Base-by-base conservation (phyloP, 2,797 vertebrate species). In the Neosilurus mollespiculum region DNA sequence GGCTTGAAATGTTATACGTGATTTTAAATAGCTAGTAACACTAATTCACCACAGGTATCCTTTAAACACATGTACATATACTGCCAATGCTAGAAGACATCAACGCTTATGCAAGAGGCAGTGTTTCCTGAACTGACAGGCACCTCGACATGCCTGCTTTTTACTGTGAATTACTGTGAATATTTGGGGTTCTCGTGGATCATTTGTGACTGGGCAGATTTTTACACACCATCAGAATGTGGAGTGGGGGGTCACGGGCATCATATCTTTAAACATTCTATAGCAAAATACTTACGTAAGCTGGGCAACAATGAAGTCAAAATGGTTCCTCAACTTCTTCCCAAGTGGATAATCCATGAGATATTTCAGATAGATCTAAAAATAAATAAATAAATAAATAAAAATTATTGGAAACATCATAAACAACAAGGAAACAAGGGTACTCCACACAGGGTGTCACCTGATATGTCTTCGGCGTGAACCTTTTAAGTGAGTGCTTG, bases 331-430 rank as follows among this genome's bases (percentile, higher is more conserved):
- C 88, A 99, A 90, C 90, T 96, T 97, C 79, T 93, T 96, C 49
- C 97, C 98, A 86, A 99, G 94, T 0, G 98, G 98, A 90, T 99
- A 99, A 89, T 99, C 98, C 91, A 99, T 92, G 89, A 99, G 93
- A 61, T 99, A 99, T 88, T 97, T 99, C 82, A 98, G 89, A 86
- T 97, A 99, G 89, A 99, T 97, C 98, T 99, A 9, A 34, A 24
- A 54, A 61, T 14, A 34, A 24, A 26, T 22, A 78, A 59, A 3
- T 20, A 2, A 16, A 34, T 26, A 3, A 78, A 16, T 43, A 43
- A 43, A 26, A 43, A 26, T 81, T 0, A 82, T 22, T 59, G n/a
- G 3, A 37, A 34, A n/a, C 2, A 18, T 53, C 1, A 26, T 4
- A 43, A 43, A 43, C 43, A 2, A 30, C 30, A 30, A 30, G 3